Evolutionary conservation across 2,888 invertebrate genomes (phyloP).

Genomic region (Caradrina clavipalpis): DNA sequence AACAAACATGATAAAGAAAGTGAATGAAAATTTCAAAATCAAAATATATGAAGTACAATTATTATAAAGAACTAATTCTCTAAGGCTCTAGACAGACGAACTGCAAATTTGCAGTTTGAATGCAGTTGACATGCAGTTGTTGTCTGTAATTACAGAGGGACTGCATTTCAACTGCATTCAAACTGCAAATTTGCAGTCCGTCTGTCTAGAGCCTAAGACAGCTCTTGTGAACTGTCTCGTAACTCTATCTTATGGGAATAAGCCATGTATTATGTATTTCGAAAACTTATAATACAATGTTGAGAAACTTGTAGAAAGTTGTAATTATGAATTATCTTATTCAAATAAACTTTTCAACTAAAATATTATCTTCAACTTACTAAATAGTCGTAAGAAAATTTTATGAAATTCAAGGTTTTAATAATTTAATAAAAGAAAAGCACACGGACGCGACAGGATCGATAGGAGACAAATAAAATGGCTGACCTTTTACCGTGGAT

Average conservation of each 20-base stretch:
- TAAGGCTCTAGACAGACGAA: no score
- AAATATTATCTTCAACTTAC: conserved; percentile 10
- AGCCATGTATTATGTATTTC: conserved; percentile 26
- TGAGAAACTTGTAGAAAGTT: conserved; percentile 39
- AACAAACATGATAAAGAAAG: neutral
- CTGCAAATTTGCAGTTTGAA: no score
- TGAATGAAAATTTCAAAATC: neutral
- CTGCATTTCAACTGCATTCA: no score
- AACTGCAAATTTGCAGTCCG: no score
- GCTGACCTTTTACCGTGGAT: neutral
- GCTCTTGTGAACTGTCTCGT: conserved; percentile 15
- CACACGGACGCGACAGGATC: neutral
- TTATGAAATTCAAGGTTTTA: neutral
- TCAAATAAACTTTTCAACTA: conserved; percentile 13
- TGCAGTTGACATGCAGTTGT: no score
- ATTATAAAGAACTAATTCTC: neutral
- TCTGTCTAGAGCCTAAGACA: no score
- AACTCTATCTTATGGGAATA: conserved; percentile 26
- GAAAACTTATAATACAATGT: conserved; percentile 6
- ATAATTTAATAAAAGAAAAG: conserved; percentile 2
- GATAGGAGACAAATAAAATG: neutral
- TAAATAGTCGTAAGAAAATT: conserved; percentile 5
- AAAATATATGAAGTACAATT: neutral
- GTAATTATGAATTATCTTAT: conserved; percentile 11
- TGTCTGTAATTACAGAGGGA: no score